phyloP scores from a whole-genome alignment of 2,888 invertebrate genomes.

The Drosophila cognata region DNA sequence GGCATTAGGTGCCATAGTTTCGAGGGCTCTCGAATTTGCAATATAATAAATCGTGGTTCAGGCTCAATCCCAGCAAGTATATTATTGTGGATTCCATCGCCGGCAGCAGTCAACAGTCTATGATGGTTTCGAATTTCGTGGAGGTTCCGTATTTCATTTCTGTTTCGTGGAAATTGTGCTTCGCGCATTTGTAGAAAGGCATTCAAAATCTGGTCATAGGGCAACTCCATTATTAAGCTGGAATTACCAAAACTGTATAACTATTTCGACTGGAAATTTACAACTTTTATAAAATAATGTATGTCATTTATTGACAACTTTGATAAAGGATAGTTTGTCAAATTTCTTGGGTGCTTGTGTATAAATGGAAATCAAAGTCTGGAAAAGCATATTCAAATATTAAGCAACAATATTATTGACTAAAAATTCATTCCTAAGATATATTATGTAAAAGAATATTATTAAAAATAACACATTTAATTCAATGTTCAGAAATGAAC shows the following conservation, averaged over 20 bases:
- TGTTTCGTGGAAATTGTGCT: background rate
- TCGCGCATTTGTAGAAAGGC: conserved; percentile 5
- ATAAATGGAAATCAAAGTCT: background rate
- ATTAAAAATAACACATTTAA: background rate
- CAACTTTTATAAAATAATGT: background rate
- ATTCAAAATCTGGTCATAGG: conserved; percentile 30
- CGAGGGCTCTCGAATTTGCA: background rate
- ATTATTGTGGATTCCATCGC: conserved; percentile 49
- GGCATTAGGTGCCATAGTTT: conserved; percentile 38
- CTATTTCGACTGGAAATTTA: conserved; percentile 9
- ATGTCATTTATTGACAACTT: conserved; percentile 2
- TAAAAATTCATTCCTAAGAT: no score
- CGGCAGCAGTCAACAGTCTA: conserved; percentile 28
- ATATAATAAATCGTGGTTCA: conserved; percentile 9
- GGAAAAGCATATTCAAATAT: background rate
- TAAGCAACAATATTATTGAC: background rate
- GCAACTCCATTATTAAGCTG: conserved; percentile 27
- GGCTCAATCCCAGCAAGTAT: background rate
- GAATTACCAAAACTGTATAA: background rate
- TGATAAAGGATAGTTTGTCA: background rate
- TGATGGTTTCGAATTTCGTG: background rate
- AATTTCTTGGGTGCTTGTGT: background rate
- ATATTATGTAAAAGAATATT: no score
- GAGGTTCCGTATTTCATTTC: background rate
- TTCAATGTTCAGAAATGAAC: background rate